Base-by-base conservation (phyloP, 2,888 invertebrate species). In the Timandra comae region DNA sequence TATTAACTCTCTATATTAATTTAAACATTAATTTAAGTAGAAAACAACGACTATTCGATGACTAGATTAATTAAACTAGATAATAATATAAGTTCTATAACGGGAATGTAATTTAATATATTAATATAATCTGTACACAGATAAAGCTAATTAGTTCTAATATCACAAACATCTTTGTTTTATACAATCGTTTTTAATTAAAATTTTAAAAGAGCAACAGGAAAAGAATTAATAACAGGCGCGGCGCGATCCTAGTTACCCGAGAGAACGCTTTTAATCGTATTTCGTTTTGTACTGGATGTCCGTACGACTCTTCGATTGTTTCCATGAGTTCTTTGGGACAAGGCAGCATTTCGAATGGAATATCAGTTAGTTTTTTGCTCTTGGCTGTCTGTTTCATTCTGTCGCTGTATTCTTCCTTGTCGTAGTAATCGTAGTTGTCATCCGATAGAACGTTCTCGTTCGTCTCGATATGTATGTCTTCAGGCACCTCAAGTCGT, bases 251-350 rank as follows among this genome's bases (percentile, higher is more conserved):
- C 41, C 45, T 63, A 33, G 56, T 49, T 9, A 62, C 72, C 36
- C 60, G 64, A 3, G 84, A 82, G 37, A 64, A 79, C 11, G 81
- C 77, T 62, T 85, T 84, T 40, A 85, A 57, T 52, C 79, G 71
- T 37, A 85, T 85, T 54, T 85, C 84, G 44, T 85, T 85, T 44
- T 82, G 84, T 22, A 84, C 71, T 1, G 84, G 84, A 39, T 82
- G 80, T 7, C 80, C 81, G 45, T 82, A 82, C 25, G 72, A 69
- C 37, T 79, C 77, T 27, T 82, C 84, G 41, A 82, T 73, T 4
- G 75, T 68, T 35, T 74, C 78, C 65, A 74, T 74, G 30, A 86
- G 51, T 48, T 86, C 86, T 48, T 84, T 82, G 0, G 86, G 81
- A 54, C 86, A 86, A 1, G 86, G 82, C 3, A 86, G 64, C n/a